Percentiles rank a stretch among this genome's conserved stretches.
These are phyloP conservation scores for Apotomis betuletana DNA, from an alignment of 2,888 invertebrate genomes.

Conservation along the genomic window DNA sequence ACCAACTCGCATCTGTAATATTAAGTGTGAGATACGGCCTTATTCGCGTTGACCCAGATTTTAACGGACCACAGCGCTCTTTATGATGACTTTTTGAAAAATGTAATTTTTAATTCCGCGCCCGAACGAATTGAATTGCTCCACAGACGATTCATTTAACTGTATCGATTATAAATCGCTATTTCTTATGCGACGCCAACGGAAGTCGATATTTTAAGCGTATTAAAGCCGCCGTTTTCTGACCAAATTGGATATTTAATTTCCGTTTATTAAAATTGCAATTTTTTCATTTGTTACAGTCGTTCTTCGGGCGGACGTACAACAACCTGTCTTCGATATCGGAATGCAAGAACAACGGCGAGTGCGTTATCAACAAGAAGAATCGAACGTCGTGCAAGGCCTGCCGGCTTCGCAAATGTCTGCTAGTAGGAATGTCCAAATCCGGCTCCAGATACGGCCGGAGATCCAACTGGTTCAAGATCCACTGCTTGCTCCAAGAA, in stretches of 20 bases:
- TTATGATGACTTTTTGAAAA: constrained; percentile 83
- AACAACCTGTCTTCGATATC: constrained; percentile 94
- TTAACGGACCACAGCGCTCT: constrained; percentile 71
- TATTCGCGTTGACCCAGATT: constrained; percentile 78
- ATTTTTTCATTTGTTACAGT: constrained; percentile 87
- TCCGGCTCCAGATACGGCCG: constrained; percentile 95
- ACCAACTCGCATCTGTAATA: constrained; percentile 72
- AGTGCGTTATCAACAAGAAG: constrained; percentile 96
- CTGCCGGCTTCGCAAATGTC: constrained; percentile 93
- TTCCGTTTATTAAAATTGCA: constrained; percentile 60
- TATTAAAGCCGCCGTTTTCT: constrained; percentile 68
- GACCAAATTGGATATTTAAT: constrained; percentile 64
- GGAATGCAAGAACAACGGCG: constrained; percentile 96
- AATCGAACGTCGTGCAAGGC: constrained; percentile 96
- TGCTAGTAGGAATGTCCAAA: constrained; percentile 95
- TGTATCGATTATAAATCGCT: constrained; percentile 79
- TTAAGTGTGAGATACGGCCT: constrained; percentile 80
- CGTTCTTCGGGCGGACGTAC: constrained; percentile 96
- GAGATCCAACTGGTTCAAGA: constrained; percentile 97
- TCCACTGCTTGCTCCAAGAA: constrained; percentile 94
- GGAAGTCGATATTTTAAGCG: constrained; percentile 79
- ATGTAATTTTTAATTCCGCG: constrained; percentile 79
- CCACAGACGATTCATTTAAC: constrained; percentile 73
- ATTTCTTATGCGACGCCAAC: constrained; percentile 75
- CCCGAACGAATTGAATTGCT: constrained; percentile 66